phyloP scores from a whole-genome alignment of 2,797 vertebrate species.

The Cirrhinus mrigala region DNA sequence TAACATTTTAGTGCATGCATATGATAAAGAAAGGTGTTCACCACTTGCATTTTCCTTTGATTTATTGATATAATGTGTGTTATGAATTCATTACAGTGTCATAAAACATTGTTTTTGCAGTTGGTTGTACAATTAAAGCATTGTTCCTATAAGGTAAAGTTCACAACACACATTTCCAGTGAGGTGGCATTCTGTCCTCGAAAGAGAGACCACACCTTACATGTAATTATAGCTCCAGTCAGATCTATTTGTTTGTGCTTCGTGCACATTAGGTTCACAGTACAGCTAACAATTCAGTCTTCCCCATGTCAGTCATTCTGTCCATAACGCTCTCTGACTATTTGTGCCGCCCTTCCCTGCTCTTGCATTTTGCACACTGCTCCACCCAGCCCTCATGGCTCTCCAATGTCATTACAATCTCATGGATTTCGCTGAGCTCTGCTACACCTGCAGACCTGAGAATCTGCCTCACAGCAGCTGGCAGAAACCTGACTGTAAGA shows the following conservation, averaged over 20 bases:
- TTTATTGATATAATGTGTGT: neutral
- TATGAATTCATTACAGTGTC: neutral
- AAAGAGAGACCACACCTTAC: slow-evolving; percentile 19
- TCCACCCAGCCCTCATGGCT: slow-evolving; percentile 16
- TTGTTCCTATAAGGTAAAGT: neutral
- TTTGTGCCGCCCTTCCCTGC: neutral
- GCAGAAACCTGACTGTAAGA: slow-evolving; percentile 15
- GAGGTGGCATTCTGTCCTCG: slow-evolving; percentile 6
- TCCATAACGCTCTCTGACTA: slow-evolving; percentile 1
- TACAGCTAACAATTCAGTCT: neutral
- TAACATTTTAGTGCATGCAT: neutral
- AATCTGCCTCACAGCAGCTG: slow-evolving; percentile 18
- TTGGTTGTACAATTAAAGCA: neutral
- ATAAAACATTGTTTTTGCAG: neutral
- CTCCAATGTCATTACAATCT: slow-evolving; percentile 22
- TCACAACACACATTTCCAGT: slow-evolving; percentile 15
- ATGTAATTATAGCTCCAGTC: slow-evolving; percentile 11
- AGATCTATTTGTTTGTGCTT: neutral
- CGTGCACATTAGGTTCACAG: neutral
- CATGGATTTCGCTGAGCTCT: slow-evolving; percentile 12
- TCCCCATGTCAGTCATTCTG: neutral
- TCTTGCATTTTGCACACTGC: neutral
- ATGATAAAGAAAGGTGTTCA: neutral
- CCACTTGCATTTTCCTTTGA: neutral
- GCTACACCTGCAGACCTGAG: slow-evolving; percentile 38